Evolutionary conservation across 2,113 vertebrate genomes (phyloP).

Genomic region (Oreochromis tanganicae): DNA sequence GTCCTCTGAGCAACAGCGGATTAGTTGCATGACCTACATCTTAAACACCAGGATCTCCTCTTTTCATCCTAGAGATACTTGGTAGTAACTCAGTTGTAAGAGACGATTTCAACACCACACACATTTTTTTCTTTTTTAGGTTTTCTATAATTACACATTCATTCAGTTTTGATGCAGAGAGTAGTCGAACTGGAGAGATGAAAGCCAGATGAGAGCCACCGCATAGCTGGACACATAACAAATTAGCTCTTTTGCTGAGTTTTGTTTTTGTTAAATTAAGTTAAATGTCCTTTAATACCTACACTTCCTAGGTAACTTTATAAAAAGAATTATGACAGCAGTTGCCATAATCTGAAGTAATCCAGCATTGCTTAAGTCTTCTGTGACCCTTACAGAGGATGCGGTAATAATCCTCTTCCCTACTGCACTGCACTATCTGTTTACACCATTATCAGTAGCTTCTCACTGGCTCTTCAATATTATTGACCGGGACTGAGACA

Average conservation of each 20-base stretch:
- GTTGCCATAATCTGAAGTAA: neutral
- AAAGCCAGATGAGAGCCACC: neutral
- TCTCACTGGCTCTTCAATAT: constrained; percentile 64
- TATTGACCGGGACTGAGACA: constrained; percentile 52
- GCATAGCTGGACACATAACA: neutral
- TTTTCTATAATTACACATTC: neutral
- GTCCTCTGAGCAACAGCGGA: neutral
- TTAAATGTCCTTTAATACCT: neutral
- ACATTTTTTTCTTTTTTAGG: neutral
- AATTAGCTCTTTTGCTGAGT: neutral
- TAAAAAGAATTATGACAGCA: neutral
- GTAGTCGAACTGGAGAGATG: neutral
- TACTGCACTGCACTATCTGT: constrained; percentile 26
- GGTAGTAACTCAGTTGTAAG: neutral
- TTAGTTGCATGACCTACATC: neutral
- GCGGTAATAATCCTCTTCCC: constrained; percentile 22
- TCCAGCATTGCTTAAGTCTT: neutral
- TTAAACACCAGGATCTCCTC: neutral
- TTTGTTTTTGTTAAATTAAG: neutral
- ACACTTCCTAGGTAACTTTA: neutral
- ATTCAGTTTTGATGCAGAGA: neutral
- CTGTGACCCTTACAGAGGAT: neutral
- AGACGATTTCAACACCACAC: neutral
- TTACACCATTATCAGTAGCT: constrained; percentile 54
- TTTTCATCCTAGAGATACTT: neutral